Evolutionary conservation across 2,888 invertebrate genomes (phyloP).

Genomic region (Zelleria hepariella): DNA sequence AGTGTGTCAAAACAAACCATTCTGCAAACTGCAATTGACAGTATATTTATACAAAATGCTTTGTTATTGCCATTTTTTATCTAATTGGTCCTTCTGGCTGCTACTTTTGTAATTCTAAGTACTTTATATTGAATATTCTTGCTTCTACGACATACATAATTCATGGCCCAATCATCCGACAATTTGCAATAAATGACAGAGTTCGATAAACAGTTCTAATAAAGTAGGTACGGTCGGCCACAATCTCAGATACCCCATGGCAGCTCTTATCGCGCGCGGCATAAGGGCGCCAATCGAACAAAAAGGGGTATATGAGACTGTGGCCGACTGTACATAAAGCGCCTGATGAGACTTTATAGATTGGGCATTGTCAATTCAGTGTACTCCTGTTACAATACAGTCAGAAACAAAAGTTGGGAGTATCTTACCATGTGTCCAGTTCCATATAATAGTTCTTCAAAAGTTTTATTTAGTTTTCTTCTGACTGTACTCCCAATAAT

Average conservation of each 20-base stretch:
- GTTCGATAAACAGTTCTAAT: slow-evolving; percentile 14
- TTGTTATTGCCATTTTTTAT: background rate
- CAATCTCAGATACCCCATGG: too few species aligned
- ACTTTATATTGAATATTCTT: background rate
- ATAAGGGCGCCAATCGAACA: too few species aligned
- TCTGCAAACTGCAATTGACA: slow-evolving; percentile 25
- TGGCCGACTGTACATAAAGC: too few species aligned
- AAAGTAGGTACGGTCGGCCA: too few species aligned
- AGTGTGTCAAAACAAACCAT: background rate
- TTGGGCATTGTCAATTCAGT: background rate
- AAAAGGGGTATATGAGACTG: too few species aligned
- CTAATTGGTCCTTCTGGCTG: background rate
- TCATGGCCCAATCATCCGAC: slow-evolving; percentile 9
- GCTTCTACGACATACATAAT: background rate
- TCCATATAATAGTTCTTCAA: background rate
- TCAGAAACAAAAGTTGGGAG: background rate
- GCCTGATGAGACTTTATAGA: background rate
- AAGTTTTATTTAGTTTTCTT: background rate
- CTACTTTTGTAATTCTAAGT: too few species aligned
- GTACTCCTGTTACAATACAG: background rate
- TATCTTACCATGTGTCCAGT: background rate
- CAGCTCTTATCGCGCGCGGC: too few species aligned
- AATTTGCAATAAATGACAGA: slow-evolving; percentile 20
- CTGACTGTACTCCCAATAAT: background rate
- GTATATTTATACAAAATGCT: background rate